Conservation (phyloP, 2,113 vertebrate genomes). For the Gobio gobio region DNA sequence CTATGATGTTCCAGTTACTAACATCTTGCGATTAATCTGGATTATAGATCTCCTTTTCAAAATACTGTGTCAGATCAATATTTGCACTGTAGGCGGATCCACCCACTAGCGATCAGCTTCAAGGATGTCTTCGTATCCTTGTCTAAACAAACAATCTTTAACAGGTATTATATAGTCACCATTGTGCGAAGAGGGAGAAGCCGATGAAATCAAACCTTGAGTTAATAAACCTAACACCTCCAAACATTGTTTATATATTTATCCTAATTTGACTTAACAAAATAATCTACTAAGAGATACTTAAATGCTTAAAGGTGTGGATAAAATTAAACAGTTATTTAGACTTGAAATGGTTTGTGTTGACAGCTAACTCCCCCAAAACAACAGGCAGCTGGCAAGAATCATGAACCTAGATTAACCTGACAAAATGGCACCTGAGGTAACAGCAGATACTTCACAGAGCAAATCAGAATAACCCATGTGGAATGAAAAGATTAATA, state of each 20-base stretch:
- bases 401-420: constrained; percentile 16
- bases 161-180: constrained; percentile 60
- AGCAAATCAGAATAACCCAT: constrained; percentile 42
- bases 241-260: constrained; percentile 37
- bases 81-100: constrained; percentile 64
- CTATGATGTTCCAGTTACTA: not conserved
- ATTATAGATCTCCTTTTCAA: constrained; percentile 64
- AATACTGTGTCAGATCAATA: constrained; percentile 71
- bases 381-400: not conserved
- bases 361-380: not conserved
- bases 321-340: not conserved
- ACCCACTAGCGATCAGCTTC: constrained; percentile 64
- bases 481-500: constrained; percentile 70
- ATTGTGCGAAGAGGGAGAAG: constrained; percentile 29
- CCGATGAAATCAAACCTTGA: constrained; percentile 56
- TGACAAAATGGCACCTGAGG: constrained; percentile 37
- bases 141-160: constrained; percentile 33
- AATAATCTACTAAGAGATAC: constrained; percentile 10
- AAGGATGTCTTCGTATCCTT: constrained; percentile 68
- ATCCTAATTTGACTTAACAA: not conserved
- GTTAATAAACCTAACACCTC: constrained; percentile 60
- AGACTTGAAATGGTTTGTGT: not conserved
- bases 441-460: constrained; percentile 43
- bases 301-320: not conserved
- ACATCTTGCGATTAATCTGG: constrained; percentile 29